Conservation (phyloP, 1,140 invertebrate species). For the Drosophila mayri region DNA sequence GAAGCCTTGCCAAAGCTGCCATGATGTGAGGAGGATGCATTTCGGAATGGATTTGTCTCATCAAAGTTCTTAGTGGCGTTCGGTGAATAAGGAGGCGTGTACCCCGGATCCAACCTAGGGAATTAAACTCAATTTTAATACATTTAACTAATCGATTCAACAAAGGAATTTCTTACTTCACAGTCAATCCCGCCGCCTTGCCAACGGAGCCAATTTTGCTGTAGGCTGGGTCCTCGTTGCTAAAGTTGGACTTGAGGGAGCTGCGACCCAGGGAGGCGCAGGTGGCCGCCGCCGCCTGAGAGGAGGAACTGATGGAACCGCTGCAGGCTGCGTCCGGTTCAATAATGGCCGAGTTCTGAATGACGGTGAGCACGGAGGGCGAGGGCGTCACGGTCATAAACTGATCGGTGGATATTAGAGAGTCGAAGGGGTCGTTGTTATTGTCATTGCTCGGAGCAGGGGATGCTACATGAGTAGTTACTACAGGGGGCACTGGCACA, state of each 20-base stretch:
- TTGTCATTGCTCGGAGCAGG: constrained; percentile 63
- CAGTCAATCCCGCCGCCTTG: constrained; percentile 78
- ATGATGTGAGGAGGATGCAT: constrained; percentile 73
- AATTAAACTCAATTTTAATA: background rate
- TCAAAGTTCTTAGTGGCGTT: constrained; percentile 80
- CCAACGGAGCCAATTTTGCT: constrained; percentile 82
- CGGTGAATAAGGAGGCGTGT: constrained; percentile 71
- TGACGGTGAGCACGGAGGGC: constrained; percentile 81
- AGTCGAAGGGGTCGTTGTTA: constrained; percentile 80
- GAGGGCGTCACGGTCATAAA: constrained; percentile 74
- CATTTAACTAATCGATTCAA: background rate
- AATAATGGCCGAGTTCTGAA: constrained; percentile 80
- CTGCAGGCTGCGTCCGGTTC: constrained; percentile 73
- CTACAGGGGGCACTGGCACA: constrained; percentile 29
- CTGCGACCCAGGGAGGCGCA: constrained; percentile 74
- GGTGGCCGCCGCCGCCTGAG: constrained; percentile 56
- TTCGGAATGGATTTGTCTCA: constrained; percentile 83
- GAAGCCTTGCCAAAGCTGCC: constrained; percentile 84
- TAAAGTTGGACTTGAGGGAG: constrained; percentile 81
- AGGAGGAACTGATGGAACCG: constrained; percentile 72
- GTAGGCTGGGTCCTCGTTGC: constrained; percentile 79
- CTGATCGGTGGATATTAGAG: constrained; percentile 68
- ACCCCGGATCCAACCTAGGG: constrained; percentile 73
- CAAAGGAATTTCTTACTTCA: constrained; percentile 62
- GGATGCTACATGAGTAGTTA: constrained; percentile 16